Percentiles rank a stretch among this genome's conserved stretches.
These are phyloP conservation scores for Manacus vitellinus DNA, from an alignment of 2,113 vertebrate genomes.

Conservation along the genomic window DNA sequence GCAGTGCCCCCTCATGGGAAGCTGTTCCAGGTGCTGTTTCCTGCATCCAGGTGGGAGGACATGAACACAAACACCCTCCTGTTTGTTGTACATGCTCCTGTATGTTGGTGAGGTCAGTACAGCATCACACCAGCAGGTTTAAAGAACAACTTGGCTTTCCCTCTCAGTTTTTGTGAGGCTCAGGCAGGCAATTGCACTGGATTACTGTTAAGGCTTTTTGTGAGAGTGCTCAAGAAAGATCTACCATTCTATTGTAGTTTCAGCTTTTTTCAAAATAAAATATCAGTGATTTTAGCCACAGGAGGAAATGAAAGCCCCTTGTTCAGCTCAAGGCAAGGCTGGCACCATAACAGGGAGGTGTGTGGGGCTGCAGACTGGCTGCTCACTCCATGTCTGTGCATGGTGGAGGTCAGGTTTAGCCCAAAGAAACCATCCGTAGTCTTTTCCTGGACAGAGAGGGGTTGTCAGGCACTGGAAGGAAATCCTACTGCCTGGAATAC, in stretches of 20 bases:
- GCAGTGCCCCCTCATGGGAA: slow-evolving; percentile 25
- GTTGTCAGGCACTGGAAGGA: neutral
- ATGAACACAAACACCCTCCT: neutral
- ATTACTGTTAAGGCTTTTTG: neutral
- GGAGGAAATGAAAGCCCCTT: neutral
- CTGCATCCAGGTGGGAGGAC: neutral
- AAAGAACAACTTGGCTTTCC: neutral
- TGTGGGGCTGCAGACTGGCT: neutral
- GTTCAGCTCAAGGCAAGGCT: neutral
- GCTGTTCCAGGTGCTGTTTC: neutral
- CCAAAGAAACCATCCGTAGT: neutral
- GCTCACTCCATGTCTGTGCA: neutral
- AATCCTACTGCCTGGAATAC: neutral
- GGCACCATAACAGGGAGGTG: neutral
- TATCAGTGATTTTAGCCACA: neutral
- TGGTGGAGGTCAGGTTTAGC: neutral
- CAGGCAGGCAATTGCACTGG: neutral
- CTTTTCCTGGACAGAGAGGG: neutral
- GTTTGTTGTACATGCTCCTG: neutral
- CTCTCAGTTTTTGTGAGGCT: neutral
- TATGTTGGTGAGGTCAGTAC: accelerated
- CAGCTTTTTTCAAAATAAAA: neutral
- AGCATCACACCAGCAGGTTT: neutral
- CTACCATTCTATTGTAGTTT: neutral
- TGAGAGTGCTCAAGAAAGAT: neutral